Evolutionary conservation across 2,888 invertebrate genomes (phyloP).

Genomic region (Tiliacea aurago): DNA sequence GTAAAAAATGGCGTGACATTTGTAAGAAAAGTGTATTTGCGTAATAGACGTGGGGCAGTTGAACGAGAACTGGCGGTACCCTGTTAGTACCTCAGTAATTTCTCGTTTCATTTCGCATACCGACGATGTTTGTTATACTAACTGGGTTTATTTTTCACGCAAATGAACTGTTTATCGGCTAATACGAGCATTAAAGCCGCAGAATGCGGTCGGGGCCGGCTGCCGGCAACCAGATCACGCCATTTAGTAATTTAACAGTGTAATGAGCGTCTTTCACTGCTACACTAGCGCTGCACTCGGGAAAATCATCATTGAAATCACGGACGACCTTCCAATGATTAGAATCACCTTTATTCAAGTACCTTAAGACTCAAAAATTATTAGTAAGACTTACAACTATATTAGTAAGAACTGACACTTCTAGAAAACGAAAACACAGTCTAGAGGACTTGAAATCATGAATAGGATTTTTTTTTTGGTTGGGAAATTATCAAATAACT

Average conservation of each 20-base stretch:
- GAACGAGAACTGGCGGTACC: conserved; percentile 55
- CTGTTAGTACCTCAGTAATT: conserved; percentile 66
- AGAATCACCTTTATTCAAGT: no score
- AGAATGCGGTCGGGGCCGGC: conserved; percentile 76
- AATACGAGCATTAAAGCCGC: conserved; percentile 77
- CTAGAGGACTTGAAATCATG: no score
- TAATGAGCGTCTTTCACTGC: conserved; percentile 75
- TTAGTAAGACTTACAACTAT: no score
- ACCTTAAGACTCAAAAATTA: no score
- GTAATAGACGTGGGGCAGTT: conserved; percentile 33
- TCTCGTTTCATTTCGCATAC: conserved; percentile 74
- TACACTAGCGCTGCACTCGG: conserved; percentile 61
- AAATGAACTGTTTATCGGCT: conserved; percentile 81
- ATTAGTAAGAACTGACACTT: no score
- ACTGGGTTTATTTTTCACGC: conserved; percentile 81
- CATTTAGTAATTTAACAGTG: conserved; percentile 82
- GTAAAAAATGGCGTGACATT: conserved; percentile 46
- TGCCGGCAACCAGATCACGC: conserved; percentile 73
- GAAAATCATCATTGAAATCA: conserved; percentile 63
- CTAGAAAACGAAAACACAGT: no score
- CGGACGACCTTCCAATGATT: conserved; percentile 41
- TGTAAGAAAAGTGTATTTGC: conserved; percentile 47
- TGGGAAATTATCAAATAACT: no score
- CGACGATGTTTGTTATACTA: conserved; percentile 79
- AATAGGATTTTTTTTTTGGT: no score